Percentiles rank a stretch among this genome's conserved stretches.
Conservation (phyloP, 2,888 invertebrate species). For the Odontomyia ornata region DNA sequence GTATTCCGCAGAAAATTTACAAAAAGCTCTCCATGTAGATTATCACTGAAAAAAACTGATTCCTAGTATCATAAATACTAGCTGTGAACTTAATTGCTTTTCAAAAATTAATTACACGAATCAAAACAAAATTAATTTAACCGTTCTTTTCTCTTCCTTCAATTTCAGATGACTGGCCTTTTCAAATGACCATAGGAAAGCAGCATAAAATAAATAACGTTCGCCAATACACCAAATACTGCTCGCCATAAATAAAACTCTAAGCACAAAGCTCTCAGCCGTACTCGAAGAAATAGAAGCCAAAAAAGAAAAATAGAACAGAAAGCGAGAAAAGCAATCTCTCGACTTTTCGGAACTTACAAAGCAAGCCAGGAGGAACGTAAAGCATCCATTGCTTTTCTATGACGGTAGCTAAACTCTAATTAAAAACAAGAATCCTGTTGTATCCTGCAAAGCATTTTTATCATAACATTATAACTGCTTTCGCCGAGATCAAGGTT, state of each 20-base stretch:
- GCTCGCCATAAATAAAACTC: constrained; percentile 20
- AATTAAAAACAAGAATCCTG: background rate
- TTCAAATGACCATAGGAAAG: constrained; percentile 42
- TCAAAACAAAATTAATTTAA: constrained; percentile 38
- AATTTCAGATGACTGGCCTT: constrained; percentile 45
- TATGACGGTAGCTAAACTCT: constrained; percentile 1
- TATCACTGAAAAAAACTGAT: too few relatives aligned
- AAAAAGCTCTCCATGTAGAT: too few relatives aligned
- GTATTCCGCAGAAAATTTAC: too few relatives aligned
- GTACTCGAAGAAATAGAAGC: too few relatives aligned
- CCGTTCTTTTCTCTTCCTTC: constrained; percentile 29
- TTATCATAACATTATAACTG: background rate
- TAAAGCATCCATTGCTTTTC: background rate
- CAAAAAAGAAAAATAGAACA: too few relatives aligned
- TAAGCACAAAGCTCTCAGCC: background rate
- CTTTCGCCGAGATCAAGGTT: background rate
- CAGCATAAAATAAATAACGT: too few relatives aligned
- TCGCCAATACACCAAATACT: too few relatives aligned
- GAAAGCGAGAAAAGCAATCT: too few relatives aligned
- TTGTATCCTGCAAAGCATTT: background rate
- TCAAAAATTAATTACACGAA: constrained; percentile 32
- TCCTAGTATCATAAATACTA: too few relatives aligned
- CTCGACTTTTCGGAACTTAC: too few relatives aligned
- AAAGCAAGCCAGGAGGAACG: too few relatives aligned
- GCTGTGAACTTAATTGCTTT: too few relatives aligned